These are phyloP conservation scores for Hypselothyrea guttata DNA, from an alignment of 2,888 invertebrate genomes.

Conservation along the genomic window DNA sequence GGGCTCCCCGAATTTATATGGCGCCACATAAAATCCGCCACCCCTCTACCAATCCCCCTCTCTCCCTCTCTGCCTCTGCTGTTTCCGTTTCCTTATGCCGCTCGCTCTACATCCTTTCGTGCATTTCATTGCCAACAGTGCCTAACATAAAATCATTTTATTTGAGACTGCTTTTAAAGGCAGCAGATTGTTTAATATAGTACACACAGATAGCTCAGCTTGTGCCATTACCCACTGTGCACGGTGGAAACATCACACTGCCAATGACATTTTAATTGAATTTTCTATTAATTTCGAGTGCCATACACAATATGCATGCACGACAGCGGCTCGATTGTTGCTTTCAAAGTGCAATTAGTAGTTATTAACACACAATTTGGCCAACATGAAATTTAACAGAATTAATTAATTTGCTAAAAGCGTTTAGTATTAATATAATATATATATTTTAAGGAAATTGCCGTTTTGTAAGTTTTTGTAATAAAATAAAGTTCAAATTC, in stretches of 20 bases:
- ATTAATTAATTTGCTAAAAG: too few relatives aligned
- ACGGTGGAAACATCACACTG: constrained; percentile 17
- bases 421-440: too few relatives aligned
- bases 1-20: constrained; percentile 67
- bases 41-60: neutral
- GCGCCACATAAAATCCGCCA: constrained; percentile 66
- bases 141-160: constrained; percentile 69
- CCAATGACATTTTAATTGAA: constrained; percentile 34
- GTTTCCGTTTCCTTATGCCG: too few relatives aligned
- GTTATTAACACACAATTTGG: neutral
- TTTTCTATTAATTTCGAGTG: constrained; percentile 4
- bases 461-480: too few relatives aligned
- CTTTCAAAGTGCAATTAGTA: neutral
- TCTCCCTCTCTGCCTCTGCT: neutral
- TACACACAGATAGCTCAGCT: neutral
- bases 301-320: neutral
- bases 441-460: neutral
- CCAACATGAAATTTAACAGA: neutral
- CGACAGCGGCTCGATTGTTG: neutral
- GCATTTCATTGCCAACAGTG: constrained; percentile 60
- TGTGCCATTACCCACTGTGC: constrained; percentile 22
- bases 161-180: constrained; percentile 59
- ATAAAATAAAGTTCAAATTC: too few relatives aligned
- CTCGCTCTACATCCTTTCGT: constrained; percentile 4
- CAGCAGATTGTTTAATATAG: constrained; percentile 52